Evolutionary conservation across 2,113 vertebrate genomes (phyloP).

Genomic region (Genyomyrus donnyi): DNA sequence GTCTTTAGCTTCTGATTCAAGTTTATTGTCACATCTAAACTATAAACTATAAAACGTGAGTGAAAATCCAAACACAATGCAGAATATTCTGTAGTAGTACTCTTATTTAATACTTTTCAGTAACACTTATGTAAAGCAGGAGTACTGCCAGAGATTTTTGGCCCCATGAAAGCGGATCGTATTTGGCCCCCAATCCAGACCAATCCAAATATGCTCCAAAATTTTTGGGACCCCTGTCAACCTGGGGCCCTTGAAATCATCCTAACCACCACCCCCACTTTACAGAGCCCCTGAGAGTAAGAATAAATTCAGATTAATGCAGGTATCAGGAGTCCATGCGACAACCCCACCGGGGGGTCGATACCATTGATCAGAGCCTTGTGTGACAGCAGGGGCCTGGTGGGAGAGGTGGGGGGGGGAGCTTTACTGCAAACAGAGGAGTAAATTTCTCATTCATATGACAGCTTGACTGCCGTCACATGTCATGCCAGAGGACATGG

Average conservation of each 20-base stretch:
- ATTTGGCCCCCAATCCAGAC: background rate
- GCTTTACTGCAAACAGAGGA: background rate
- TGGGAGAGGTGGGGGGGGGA: background rate
- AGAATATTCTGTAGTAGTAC: background rate
- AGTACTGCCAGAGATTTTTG: background rate
- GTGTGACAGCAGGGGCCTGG: background rate
- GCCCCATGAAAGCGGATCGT: background rate
- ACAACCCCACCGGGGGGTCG: background rate
- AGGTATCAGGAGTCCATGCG: background rate
- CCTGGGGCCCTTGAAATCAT: background rate
- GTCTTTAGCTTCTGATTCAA: background rate
- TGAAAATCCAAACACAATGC: background rate
- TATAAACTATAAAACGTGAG: background rate
- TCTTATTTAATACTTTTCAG: background rate
- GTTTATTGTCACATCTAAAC: background rate
- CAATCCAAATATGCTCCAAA: background rate
- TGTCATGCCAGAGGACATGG: background rate
- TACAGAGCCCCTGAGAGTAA: background rate
- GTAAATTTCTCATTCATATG: background rate
- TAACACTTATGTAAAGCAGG: background rate
- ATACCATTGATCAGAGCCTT: background rate
- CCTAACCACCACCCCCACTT: background rate
- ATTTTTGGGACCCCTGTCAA: background rate
- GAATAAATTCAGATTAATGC: background rate
- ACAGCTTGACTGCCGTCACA: background rate